Conservation (phyloP, 2,113 vertebrate species). For the Indicator maculatus region DNA sequence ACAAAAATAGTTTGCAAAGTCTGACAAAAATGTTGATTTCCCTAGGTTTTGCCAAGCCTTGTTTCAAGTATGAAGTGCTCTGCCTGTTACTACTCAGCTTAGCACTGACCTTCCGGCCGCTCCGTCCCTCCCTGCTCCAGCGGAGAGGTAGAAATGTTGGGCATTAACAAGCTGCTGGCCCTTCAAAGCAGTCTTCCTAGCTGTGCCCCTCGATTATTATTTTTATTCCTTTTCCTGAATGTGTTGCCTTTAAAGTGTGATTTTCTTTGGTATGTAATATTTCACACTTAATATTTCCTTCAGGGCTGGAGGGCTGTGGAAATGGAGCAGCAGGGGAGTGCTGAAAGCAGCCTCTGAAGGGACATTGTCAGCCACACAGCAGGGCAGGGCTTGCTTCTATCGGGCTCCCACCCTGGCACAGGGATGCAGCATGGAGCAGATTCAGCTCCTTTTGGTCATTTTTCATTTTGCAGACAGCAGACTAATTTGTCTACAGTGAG, state of each 20-base stretch:
- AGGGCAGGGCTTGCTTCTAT: background rate
- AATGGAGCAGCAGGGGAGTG: background rate
- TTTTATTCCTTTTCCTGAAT: background rate
- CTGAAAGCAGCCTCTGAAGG: background rate
- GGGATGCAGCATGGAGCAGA: background rate
- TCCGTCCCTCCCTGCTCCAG: background rate
- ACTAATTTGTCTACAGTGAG: slow-evolving; percentile 38
- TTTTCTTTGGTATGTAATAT: slow-evolving; percentile 12
- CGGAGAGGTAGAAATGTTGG: background rate
- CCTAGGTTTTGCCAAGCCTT: slow-evolving; percentile 22
- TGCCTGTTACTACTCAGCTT: background rate
- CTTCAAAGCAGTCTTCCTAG: background rate
- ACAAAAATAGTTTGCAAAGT: slow-evolving; percentile 33
- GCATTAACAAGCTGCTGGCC: background rate
- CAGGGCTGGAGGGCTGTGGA: background rate
- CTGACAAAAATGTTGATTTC: slow-evolving; percentile 27
- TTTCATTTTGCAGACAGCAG: slow-evolving; percentile 3
- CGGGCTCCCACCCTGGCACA: background rate
- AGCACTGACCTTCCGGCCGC: background rate
- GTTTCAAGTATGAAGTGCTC: background rate
- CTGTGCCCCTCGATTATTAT: background rate
- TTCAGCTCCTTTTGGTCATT: background rate
- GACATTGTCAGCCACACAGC: background rate
- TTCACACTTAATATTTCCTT: slow-evolving; percentile 23
- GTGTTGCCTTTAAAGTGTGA: background rate